Percentiles rank a stretch among this genome's conserved stretches.
phyloP scores from a whole-genome alignment of 2,888 invertebrate genomes.

The Galerucella nymphaeae region DNA sequence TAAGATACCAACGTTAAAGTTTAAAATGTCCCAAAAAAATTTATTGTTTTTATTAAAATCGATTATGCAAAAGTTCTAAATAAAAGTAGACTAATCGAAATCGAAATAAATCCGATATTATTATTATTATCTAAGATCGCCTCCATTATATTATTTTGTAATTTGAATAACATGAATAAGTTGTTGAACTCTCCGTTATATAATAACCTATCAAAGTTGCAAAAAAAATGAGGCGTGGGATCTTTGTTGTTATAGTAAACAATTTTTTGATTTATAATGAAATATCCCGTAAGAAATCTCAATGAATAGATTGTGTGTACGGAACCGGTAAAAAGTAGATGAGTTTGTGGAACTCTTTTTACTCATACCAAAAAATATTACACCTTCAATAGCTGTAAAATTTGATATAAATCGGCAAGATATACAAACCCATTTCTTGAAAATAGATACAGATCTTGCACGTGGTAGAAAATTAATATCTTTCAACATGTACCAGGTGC shows the following conservation, averaged over 20 bases:
- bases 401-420: background rate
- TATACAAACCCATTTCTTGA: background rate
- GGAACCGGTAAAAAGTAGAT: background rate
- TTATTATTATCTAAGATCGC: background rate
- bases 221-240: background rate
- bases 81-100: too few species aligned
- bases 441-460: background rate
- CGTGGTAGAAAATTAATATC: background rate
- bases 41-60: too few species aligned
- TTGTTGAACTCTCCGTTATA: conserved; percentile 2
- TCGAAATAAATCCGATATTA: too few species aligned
- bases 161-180: conserved; percentile 2
- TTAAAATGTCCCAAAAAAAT: too few species aligned
- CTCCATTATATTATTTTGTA: conserved; percentile 7
- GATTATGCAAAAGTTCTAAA: too few species aligned
- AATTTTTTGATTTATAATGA: background rate
- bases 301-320: background rate
- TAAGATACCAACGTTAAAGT: too few species aligned
- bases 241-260: background rate
- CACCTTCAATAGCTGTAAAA: background rate
- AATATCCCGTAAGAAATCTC: background rate
- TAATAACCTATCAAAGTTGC: background rate
- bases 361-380: background rate
- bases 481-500: too few species aligned
- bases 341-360: background rate